A percentile compares a stretch with the other conserved stretches of the same genome.
Conservation (phyloP, 2,113 vertebrate genomes). For the Scytalopus superciliaris region DNA sequence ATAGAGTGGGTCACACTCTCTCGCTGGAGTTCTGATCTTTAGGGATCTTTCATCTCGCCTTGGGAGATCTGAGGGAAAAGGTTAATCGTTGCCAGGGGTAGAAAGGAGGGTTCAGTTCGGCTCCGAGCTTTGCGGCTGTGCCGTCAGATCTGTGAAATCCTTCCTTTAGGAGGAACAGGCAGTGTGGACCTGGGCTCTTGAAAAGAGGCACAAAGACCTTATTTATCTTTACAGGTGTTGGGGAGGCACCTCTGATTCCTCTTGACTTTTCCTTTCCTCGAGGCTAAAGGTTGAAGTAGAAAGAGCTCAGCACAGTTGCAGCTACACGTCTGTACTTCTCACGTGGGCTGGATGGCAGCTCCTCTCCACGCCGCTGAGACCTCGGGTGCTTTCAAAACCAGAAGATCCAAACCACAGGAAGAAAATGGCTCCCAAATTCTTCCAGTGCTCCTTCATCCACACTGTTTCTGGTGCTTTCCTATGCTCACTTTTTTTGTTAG, state of each 20-base stretch:
- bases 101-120: background rate
- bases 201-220: slow-evolving; percentile 4
- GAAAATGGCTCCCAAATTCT: background rate
- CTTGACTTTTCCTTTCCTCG: background rate
- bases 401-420: background rate
- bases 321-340: background rate
- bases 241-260: background rate
- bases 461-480: background rate
- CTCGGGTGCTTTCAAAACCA: background rate
- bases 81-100: background rate
- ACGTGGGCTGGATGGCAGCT: background rate
- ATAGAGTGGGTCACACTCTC: slow-evolving; percentile 19
- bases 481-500: background rate
- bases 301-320: background rate
- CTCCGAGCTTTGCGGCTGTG: background rate
- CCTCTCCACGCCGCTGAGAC: background rate
- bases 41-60: slow-evolving; percentile 24
- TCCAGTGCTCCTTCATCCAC: background rate
- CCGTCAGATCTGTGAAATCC: background rate
- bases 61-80: slow-evolving; percentile 39
- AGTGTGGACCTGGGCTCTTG: background rate
- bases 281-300: slow-evolving; percentile 20
- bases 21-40: slow-evolving; percentile 45
- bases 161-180: background rate
- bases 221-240: slow-evolving; percentile 8